phyloP scores from a whole-genome alignment of 23 tunicate genomes.

The Pegea sp. region DNA sequence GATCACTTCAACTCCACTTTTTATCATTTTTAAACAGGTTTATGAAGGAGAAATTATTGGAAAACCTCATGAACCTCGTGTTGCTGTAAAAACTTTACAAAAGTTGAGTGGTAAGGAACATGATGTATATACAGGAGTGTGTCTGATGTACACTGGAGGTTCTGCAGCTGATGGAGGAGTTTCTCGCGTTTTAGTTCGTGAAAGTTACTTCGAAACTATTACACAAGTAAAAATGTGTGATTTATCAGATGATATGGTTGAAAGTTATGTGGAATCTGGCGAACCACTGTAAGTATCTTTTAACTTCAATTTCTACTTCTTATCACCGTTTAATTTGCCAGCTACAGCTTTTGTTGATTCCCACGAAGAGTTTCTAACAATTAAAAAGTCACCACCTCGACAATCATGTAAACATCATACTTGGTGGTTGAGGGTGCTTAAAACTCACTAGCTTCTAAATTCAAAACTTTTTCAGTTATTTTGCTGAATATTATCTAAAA shows the following conservation, averaged over 20 bases:
- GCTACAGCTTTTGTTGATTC: too few relatives aligned
- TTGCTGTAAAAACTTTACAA: conserved; percentile 30
- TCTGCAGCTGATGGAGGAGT: neutral
- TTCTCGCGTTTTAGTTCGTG: neutral
- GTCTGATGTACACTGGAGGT: neutral
- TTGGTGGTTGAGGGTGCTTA: too few relatives aligned
- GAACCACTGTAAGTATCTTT: conserved; percentile 61
- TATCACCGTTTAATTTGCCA: neutral
- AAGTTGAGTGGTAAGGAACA: conserved; percentile 27
- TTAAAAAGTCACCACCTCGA: too few relatives aligned
- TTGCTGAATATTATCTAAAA: too few relatives aligned
- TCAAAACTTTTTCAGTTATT: too few relatives aligned
- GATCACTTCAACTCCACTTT: neutral
- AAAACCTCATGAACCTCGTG: conserved; percentile 49
- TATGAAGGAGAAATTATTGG: conserved; percentile 42
- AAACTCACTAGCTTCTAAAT: too few relatives aligned
- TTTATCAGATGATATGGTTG: conserved; percentile 13
- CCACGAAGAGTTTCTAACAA: too few relatives aligned
- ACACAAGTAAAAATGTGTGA: conserved; percentile 38
- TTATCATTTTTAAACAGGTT: conserved; percentile 7
- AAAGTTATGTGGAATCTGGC: conserved; percentile 47
- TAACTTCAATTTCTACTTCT: too few relatives aligned
- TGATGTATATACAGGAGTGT: conserved; percentile 21
- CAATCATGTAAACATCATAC: too few relatives aligned
- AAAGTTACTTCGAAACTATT: conserved; percentile 18